These are phyloP conservation scores for Drosophila prolongata DNA, from an alignment of 2,888 invertebrate genomes.

Conservation along the genomic window DNA sequence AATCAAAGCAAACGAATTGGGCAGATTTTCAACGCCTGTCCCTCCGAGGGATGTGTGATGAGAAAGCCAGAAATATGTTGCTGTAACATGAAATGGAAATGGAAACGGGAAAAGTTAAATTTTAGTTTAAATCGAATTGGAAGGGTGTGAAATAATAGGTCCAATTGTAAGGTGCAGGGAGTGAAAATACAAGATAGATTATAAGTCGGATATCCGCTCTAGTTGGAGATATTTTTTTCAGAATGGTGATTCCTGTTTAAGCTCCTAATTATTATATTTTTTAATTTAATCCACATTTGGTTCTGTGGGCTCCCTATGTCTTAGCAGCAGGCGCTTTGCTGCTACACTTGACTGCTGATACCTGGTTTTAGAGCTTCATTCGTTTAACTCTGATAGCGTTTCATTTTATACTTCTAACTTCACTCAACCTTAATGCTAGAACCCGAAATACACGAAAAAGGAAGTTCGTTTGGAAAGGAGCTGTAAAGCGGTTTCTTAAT, in stretches of 20 bases:
- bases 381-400: neutral
- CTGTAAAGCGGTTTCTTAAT: conserved; percentile 50
- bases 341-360: neutral
- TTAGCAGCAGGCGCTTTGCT: neutral
- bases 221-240: too few species aligned
- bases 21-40: conserved; percentile 53
- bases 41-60: conserved; percentile 17
- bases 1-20: conserved; percentile 63
- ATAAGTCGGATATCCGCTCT: neutral
- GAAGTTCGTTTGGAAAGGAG: neutral
- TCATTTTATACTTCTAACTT: neutral
- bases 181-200: neutral
- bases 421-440: neutral
- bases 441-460: neutral
- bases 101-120: conserved; percentile 5
- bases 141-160: conserved; percentile 22
- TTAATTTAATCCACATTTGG: too few species aligned
- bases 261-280: too few species aligned
- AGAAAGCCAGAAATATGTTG: conserved; percentile 34
- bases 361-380: neutral
- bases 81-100: conserved; percentile 22
- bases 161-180: neutral
- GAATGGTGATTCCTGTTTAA: too few species aligned
- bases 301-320: too few species aligned
- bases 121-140: conserved; percentile 12